Conservation (phyloP, 2,888 invertebrate species). For the Ophioninae sp. region DNA sequence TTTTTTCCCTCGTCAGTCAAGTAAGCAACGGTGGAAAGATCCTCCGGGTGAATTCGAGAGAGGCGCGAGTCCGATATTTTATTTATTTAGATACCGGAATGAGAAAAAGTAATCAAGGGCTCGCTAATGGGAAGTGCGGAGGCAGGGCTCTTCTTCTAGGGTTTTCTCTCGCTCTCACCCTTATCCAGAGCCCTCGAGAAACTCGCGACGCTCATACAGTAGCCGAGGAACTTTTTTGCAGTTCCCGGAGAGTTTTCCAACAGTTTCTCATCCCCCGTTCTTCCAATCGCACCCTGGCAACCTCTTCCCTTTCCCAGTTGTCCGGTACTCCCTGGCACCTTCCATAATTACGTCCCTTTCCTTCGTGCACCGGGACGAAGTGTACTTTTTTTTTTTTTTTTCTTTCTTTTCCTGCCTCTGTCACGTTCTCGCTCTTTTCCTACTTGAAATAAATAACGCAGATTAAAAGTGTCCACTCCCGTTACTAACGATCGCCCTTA, state of each 20-base stretch:
- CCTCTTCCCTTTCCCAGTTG: slow-evolving; percentile 44
- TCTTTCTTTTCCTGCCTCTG: slow-evolving; percentile 62
- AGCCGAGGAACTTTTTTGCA: slow-evolving; percentile 65
- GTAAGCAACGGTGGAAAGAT: slow-evolving; percentile 22
- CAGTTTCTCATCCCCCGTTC: slow-evolving; percentile 38
- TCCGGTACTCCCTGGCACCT: slow-evolving; percentile 61
- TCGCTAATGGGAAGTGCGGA: slow-evolving; percentile 78
- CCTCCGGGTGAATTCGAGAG: slow-evolving; percentile 65
- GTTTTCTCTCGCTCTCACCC: slow-evolving; percentile 69
- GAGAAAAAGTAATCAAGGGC: slow-evolving; percentile 81
- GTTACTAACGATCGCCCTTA: slow-evolving; percentile 69
- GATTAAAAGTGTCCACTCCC: slow-evolving; percentile 76
- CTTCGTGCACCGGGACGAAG: slow-evolving; percentile 16
- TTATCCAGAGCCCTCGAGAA: slow-evolving; percentile 54
- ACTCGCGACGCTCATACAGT: slow-evolving; percentile 41
- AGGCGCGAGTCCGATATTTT: slow-evolving; percentile 79
- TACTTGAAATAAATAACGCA: slow-evolving; percentile 75
- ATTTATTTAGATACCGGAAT: slow-evolving; percentile 80
- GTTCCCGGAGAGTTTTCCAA: slow-evolving; percentile 52
- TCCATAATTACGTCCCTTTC: slow-evolving; percentile 69
- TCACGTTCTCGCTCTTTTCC: slow-evolving; percentile 40
- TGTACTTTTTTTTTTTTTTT: slow-evolving; percentile 42
- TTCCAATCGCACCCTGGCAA: slow-evolving; percentile 24
- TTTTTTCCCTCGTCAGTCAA: slow-evolving; percentile 1
- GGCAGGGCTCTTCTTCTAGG: slow-evolving; percentile 63